Evolutionary conservation across 2,888 invertebrate species (phyloP), one percentile per base, ranked within the genome.

Genomic region (Pristionchus exspectatus): DNA sequence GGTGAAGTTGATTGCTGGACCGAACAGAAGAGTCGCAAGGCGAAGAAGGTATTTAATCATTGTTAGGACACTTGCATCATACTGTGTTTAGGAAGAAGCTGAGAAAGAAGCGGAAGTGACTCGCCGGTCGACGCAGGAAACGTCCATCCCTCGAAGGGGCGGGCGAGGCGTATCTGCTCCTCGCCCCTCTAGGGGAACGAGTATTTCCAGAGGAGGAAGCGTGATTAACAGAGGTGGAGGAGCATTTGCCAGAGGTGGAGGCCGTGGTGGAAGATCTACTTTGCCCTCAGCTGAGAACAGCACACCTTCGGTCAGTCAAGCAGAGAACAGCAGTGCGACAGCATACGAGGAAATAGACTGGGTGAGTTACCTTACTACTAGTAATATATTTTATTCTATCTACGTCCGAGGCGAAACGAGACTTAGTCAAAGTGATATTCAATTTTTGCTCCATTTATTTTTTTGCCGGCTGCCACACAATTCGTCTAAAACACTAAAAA

Each of bases 1-100:
- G 91, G 91, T 33, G 91, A 93, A 24, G 90, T 92, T 63, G 92
- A 93, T 56, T 90, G 91, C 38, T 94, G 94, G 94, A 93, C 93
- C 18, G 94, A 94, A 84, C 92, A 90, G 88, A 93, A 93, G 83
- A 92, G 90, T 87, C 91, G 91, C 44, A 93, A 93, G 83, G 92
- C 93, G 24, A 93, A 93, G 90, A 93, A 93, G 90, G 87, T 88
- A n/a, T n/a, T 18, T 38, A 14, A 38, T 38, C 38, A 38, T 38
- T 38, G 38, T 38, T 38, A 38, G 38, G 38, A 38, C 38, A 38
- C 38, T 38, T 38, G 38, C 5, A 38, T 38, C 38, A 38, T 38
- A 38, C 38, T 44, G 21, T 50, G 33, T 69, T 21, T 10, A 87
- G 87, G 87, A 87, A 21, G 87, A 87, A 44, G n/a, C 21, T n/a